Evolutionary conservation across 2,797 vertebrate species (phyloP), one percentile per base, ranked within the genome.

Genomic region (Amniataba percoides): DNA sequence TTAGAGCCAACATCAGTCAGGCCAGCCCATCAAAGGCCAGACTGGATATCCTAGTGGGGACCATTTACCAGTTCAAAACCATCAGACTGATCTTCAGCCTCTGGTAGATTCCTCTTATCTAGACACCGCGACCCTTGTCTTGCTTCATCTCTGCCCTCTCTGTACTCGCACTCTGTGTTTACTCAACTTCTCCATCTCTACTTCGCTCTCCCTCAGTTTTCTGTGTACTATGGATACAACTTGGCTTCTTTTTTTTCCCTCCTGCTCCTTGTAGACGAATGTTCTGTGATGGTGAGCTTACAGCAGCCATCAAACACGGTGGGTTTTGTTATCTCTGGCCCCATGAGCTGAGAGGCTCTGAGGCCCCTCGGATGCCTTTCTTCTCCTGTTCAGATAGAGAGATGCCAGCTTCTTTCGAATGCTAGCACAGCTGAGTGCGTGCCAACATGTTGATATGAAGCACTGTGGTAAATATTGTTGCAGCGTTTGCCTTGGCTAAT

Each of bases 41-140:
- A 21, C 78, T 77, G 46, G 53, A 71, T 76, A 73, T 85, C 21
- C 67, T 46, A 23, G 69, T 59, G 56, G 53, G 71, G 49, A 82
- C 70, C 69, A 78, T 87, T 89, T 81, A 84, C 75, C 74, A 78
- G 85, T 90, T 90, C 64, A 83, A 93, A 88, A 84, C 68, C 83
- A 83, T 65, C 78, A 43, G 59, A 40, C 69, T 74, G 81, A 84
- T 86, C 67, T 61, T 80, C 76, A 43, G 74, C 72, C 68, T 77
- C 46, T 78, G 69, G 60, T 75, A 53, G 67, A 80, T 81, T 85
- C 27, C 55, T 87, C 75, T 80, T 43, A 74, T 84, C 77, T 52
- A 6, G 3, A 77, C 62, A 18, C 70, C 5, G 4, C 75, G 71
- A 85, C 78, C 80, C 64, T 51, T 51, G 63, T 67, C 74, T 74